Evolutionary conservation across 37 sponge, comb jelly and placozoan genomes (phyloP).

Genomic region (Oopsacas minuta): DNA sequence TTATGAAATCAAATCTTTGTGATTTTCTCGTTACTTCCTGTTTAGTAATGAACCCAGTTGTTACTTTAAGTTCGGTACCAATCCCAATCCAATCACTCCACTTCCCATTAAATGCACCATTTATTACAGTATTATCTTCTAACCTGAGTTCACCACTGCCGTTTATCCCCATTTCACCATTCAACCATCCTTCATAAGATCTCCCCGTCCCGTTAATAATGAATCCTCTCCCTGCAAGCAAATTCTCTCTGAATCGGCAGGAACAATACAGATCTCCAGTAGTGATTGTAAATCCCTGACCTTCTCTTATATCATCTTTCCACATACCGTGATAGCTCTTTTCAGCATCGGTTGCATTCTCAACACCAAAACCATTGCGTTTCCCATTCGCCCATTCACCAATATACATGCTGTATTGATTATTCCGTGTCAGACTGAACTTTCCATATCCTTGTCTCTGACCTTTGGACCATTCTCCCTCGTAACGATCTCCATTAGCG

Average conservation of each 20-base stretch:
- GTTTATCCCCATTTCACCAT: not conserved
- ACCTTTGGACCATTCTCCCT: conserved; percentile 59
- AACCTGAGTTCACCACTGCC: not conserved
- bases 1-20: not conserved
- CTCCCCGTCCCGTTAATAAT: not conserved
- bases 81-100: not conserved
- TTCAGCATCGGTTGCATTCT: not conserved
- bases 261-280: not conserved
- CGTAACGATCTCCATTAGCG: conserved; percentile 44
- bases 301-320: not conserved
- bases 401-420: not conserved
- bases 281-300: not conserved
- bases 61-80: not conserved
- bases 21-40: not conserved
- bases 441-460: conserved; percentile 66
- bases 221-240: not conserved
- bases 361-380: not conserved
- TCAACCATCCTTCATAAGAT: conserved; percentile 12
- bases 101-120: not conserved
- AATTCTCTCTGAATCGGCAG: not conserved
- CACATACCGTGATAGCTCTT: conserved; percentile 10
- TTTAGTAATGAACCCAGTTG: conserved; percentile 4
- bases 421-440: not conserved
- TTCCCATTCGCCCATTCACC: conserved; percentile 7
- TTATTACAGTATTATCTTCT: not conserved